Evolutionary conservation across 2,888 invertebrate species (phyloP).

Genomic region (Willowsia nigromaculata): DNA sequence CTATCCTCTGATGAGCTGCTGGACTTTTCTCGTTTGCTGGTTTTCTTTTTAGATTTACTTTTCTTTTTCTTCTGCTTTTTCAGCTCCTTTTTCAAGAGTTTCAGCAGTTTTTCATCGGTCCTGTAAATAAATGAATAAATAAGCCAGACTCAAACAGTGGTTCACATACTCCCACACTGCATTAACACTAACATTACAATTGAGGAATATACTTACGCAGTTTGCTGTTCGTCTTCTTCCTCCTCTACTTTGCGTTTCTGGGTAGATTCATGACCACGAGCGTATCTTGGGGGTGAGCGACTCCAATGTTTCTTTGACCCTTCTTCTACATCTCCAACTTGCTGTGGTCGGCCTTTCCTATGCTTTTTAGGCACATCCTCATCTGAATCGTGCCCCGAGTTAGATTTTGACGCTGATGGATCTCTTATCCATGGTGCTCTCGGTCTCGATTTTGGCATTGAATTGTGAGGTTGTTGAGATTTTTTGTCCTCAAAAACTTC

Average conservation of each 20-base stretch:
- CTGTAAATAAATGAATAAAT: conserved; percentile 33
- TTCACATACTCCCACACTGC: not conserved
- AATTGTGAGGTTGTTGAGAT: not conserved
- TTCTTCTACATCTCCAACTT: not conserved
- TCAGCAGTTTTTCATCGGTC: conserved; percentile 65
- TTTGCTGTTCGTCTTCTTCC: not conserved
- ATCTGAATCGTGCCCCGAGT: conserved; percentile 7
- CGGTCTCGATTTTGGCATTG: conserved; percentile 41
- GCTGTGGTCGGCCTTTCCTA: conserved; percentile 43
- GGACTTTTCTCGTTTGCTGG: conserved; percentile 46
- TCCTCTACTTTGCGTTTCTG: conserved; percentile 66
- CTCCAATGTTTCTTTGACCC: conserved; percentile 74
- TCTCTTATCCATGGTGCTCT: conserved; percentile 70
- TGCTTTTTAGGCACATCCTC: conserved; percentile 4
- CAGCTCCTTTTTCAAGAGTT: conserved; percentile 70
- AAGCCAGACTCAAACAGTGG: not conserved
- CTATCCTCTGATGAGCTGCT: conserved; percentile 45
- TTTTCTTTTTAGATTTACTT: conserved; percentile 66
- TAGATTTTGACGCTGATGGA: conserved; percentile 60
- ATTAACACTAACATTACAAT: not conserved
- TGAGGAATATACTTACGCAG: not conserved
- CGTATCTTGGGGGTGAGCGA: conserved; percentile 75
- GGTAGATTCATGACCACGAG: conserved; percentile 75
- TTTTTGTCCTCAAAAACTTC: conserved; percentile 72
- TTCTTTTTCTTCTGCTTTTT: conserved; percentile 72